A percentile compares a stretch with the other conserved stretches of the same genome.
Evolutionary conservation across 2,888 invertebrate genomes (phyloP).

Genomic region (Yponomeuta cagnagella): DNA sequence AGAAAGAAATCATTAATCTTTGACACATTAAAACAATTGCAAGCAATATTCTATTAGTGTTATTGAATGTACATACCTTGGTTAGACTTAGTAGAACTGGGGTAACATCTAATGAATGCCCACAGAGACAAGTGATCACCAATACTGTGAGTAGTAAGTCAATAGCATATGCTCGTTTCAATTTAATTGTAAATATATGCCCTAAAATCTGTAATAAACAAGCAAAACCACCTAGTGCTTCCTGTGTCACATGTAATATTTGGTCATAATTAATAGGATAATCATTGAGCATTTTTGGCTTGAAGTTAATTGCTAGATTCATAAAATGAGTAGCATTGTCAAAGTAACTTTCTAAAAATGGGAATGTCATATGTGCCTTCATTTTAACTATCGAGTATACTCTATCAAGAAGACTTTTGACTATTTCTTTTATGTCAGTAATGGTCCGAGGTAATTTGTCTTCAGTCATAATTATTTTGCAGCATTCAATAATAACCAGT

Average conservation of each 20-base stretch:
- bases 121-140: slow-evolving; percentile 43
- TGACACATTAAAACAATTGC: not conserved
- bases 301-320: slow-evolving; percentile 30
- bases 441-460: slow-evolving; percentile 53
- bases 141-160: slow-evolving; percentile 60
- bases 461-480: slow-evolving; percentile 41
- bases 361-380: slow-evolving; percentile 62
- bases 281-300: slow-evolving; percentile 36
- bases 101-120: slow-evolving; percentile 36
- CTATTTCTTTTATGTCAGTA: slow-evolving; percentile 47
- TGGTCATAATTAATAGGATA: slow-evolving; percentile 37
- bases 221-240: slow-evolving; percentile 52
- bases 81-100: slow-evolving; percentile 43
- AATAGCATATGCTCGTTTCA: slow-evolving; percentile 50
- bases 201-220: slow-evolving; percentile 60
- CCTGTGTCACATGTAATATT: slow-evolving; percentile 47
- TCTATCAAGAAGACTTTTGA: slow-evolving; percentile 49
- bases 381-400: slow-evolving; percentile 54
- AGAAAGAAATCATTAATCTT: slow-evolving; percentile 21
- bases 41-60: not conserved
- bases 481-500: slow-evolving; percentile 51
- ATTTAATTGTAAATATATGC: slow-evolving; percentile 40
- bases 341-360: slow-evolving; percentile 48
- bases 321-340: slow-evolving; percentile 41
- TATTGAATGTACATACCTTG: slow-evolving; percentile 46